These are phyloP conservation scores for Hydrotaea cyrtoneurina DNA, from an alignment of 2,888 invertebrate species.

Conservation along the genomic window DNA sequence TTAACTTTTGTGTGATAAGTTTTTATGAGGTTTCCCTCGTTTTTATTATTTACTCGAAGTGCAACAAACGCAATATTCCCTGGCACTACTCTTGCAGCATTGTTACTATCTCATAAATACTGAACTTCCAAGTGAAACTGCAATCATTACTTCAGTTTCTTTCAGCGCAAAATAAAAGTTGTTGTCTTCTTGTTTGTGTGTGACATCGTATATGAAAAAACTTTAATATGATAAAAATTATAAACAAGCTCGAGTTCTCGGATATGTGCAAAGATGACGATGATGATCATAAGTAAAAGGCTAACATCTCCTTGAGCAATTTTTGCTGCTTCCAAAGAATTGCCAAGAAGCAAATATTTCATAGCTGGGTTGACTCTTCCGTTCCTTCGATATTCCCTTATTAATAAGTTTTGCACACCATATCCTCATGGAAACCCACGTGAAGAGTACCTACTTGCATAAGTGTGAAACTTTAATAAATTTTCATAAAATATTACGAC, in stretches of 20 bases:
- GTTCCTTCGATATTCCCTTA: background rate
- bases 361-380: background rate
- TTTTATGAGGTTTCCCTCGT: background rate
- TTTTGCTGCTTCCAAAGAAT: background rate
- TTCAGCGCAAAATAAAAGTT: background rate
- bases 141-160: background rate
- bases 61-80: background rate
- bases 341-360: background rate
- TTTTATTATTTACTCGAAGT: background rate
- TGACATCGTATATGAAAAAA: background rate
- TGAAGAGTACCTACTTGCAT: background rate
- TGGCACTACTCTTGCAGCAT: background rate
- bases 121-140: background rate
- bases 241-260: background rate
- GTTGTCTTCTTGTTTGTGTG: background rate
- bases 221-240: conserved; percentile 7
- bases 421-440: background rate
- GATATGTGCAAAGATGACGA: background rate
- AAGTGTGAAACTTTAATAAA: background rate
- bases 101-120: background rate
- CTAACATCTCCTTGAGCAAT: background rate
- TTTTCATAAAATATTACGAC: background rate
- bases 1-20: conserved; percentile 36
- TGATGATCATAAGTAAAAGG: background rate
- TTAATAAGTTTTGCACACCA: background rate